Evolutionary conservation across 2,888 invertebrate species (phyloP).

Genomic region (Sesia apiformis): DNA sequence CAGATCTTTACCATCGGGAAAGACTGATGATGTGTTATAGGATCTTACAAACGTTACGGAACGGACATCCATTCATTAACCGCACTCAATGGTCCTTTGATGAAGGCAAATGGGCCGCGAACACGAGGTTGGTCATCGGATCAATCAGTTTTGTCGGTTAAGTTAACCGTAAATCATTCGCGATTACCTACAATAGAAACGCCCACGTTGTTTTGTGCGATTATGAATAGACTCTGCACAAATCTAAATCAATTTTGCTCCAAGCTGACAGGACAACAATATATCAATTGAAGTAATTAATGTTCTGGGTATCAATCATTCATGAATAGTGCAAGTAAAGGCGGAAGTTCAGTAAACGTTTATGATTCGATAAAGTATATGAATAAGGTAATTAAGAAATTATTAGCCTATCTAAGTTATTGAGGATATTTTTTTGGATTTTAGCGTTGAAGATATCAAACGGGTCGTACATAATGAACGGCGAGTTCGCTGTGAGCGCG

Average conservation of each 20-base stretch:
- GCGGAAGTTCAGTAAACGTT: no score
- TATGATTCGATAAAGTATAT: no score
- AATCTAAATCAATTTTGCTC: constrained; percentile 33
- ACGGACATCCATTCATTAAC: constrained; percentile 22
- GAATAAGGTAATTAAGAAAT: no score
- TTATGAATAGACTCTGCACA: constrained; percentile 31
- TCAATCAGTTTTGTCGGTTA: constrained; percentile 41
- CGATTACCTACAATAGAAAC: constrained; percentile 31
- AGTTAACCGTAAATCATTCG: constrained; percentile 39
- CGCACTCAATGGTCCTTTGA: constrained; percentile 44
- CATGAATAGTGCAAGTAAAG: background rate
- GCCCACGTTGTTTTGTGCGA: constrained; percentile 37
- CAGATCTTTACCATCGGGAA: no score
- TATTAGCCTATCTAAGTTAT: no score
- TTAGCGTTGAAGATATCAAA: constrained; percentile 84
- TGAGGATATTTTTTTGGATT: constrained; percentile 19
- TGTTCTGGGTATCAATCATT: constrained; percentile 4
- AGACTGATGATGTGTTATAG: background rate
- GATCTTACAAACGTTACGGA: background rate
- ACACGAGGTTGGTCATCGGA: constrained; percentile 36
- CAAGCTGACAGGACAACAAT: constrained; percentile 10
- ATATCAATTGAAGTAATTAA: constrained; percentile 19
- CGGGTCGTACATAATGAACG: constrained; percentile 87
- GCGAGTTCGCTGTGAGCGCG: constrained; percentile 84
- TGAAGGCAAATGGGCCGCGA: constrained; percentile 46